Conservation (phyloP, 1,140 invertebrate species). For the Brachionus plicatilis region DNA sequence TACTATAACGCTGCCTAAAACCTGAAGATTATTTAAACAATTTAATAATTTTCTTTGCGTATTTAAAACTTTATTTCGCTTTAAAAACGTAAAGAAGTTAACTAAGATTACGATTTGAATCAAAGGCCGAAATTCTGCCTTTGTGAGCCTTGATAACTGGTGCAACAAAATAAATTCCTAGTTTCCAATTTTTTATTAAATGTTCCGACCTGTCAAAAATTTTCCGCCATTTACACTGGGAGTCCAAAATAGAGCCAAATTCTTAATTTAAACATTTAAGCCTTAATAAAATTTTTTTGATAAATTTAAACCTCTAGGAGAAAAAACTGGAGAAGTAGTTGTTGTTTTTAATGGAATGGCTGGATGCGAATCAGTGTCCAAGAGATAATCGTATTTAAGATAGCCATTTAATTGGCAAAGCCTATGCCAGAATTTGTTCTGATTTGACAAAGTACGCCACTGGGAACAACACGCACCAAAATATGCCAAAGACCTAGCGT, state of each 20-base stretch:
- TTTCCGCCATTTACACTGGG: constrained; percentile 47
- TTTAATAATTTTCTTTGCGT: neutral
- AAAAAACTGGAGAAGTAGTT: neutral
- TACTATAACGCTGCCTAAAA: constrained; percentile 4
- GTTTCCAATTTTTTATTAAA: constrained; percentile 48
- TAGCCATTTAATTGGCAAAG: neutral
- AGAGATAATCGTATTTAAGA: neutral
- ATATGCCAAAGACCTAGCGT: constrained; percentile 15
- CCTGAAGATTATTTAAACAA: neutral
- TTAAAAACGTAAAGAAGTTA: neutral
- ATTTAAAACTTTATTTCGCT: neutral
- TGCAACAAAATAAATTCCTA: constrained; percentile 46
- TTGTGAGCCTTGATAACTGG: constrained; percentile 47
- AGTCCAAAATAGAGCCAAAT: neutral
- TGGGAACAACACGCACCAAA: constrained; percentile 3
- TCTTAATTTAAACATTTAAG: neutral
- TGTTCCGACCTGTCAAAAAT: constrained; percentile 46
- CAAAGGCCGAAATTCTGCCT: constrained; percentile 47
- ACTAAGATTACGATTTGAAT: constrained; percentile 45
- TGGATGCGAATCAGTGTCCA: neutral
- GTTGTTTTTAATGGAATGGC: neutral
- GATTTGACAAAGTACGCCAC: neutral
- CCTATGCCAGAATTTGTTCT: neutral
- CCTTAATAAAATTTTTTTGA: neutral
- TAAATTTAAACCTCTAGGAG: neutral